Percentiles rank a stretch among this genome's conserved stretches.
Evolutionary conservation across 2,888 invertebrate species (phyloP).

Genomic region (Nudaria mundana): DNA sequence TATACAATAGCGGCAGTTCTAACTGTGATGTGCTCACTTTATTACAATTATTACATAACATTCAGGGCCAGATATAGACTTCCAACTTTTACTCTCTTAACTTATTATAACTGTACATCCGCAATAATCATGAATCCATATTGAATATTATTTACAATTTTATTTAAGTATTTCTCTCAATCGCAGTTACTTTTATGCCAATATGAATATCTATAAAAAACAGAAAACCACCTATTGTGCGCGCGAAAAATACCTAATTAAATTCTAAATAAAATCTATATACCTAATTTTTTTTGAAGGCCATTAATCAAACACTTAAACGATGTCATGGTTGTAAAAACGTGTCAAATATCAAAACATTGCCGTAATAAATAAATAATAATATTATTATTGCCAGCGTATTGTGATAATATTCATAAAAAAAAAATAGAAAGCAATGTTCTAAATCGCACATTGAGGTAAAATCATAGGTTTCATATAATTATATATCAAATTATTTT

Average conservation of each 20-base stretch:
- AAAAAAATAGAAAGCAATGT: background rate
- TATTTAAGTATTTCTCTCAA: constrained; percentile 39
- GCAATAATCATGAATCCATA: constrained; percentile 51
- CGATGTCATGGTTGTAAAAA: constrained; percentile 9
- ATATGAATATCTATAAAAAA: constrained; percentile 7
- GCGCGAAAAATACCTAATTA: background rate
- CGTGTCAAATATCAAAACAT: background rate
- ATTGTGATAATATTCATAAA: no score
- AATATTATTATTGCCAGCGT: no score
- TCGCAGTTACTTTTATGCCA: constrained; percentile 24
- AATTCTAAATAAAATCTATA: background rate
- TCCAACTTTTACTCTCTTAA: constrained; percentile 54
- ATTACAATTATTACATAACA: constrained; percentile 51
- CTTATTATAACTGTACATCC: constrained; percentile 68
- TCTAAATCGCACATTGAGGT: no score
- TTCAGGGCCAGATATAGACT: constrained; percentile 66
- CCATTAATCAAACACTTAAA: background rate
- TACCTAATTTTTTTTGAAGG: background rate
- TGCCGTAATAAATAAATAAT: background rate
- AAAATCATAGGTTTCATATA: no score
- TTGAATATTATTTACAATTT: constrained; percentile 69
- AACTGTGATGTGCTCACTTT: constrained; percentile 62
- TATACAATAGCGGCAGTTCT: constrained; percentile 59
- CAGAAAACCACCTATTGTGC: background rate
- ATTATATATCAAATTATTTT: no score